Conservation (phyloP, 2,113 vertebrate genomes). For the Oreotragus oreotragus region DNA sequence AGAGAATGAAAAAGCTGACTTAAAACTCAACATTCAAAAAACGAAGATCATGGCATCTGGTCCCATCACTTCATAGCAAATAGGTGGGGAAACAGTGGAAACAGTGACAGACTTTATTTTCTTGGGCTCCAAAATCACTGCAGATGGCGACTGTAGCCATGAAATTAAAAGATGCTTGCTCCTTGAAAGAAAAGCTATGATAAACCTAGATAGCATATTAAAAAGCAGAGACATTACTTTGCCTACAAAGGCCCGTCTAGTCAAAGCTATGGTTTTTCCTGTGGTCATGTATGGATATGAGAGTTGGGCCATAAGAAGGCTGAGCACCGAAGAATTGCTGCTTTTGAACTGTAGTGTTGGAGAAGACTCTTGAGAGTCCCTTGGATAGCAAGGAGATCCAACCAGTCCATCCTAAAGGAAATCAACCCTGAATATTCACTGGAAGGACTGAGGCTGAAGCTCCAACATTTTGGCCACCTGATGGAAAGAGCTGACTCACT, state of each 20-base stretch:
- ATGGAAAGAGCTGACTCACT: neutral
- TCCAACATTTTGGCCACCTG: neutral
- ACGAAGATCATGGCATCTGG: neutral
- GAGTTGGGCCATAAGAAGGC: neutral
- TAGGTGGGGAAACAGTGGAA: neutral
- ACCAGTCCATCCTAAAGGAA: neutral
- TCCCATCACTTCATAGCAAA: neutral
- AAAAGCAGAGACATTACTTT: neutral
- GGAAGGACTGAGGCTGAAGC: neutral
- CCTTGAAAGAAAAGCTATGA: neutral
- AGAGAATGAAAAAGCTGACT: neutral
- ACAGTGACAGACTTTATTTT: neutral
- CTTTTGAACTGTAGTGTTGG: neutral
- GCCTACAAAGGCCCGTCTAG: neutral
- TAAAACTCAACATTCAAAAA: neutral
- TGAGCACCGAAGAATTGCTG: accelerated
- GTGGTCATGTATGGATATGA: neutral
- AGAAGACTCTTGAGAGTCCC: neutral
- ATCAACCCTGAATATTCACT: neutral
- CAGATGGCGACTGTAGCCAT: neutral
- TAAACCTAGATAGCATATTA: neutral
- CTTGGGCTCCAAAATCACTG: neutral
- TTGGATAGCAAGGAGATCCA: neutral
- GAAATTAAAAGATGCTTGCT: neutral
- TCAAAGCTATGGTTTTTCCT: neutral